A percentile compares a stretch with the other conserved stretches of the same genome.
phyloP scores from a whole-genome alignment of 2,113 vertebrate species.

The Siniperca knerii region DNA sequence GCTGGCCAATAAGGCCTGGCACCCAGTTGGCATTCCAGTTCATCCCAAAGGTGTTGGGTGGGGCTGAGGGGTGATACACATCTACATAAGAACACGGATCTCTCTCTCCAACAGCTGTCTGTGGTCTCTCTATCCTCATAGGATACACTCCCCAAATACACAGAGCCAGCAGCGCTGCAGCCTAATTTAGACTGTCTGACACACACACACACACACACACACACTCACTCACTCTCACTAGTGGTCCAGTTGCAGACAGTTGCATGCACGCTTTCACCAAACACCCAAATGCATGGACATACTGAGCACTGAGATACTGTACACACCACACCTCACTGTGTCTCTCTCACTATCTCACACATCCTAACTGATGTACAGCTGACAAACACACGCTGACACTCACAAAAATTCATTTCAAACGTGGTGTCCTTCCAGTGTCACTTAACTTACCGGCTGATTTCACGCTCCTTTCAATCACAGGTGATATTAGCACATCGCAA shows the following conservation, averaged over 20 bases:
- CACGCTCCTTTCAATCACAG: slow-evolving; percentile 31
- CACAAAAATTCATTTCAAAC: background rate
- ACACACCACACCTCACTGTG: background rate
- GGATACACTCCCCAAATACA: slow-evolving; percentile 43
- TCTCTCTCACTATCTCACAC: background rate
- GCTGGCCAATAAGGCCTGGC: background rate
- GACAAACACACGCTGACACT: background rate
- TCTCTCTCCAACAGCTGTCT: slow-evolving; percentile 26
- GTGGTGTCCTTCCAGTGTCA: slow-evolving; percentile 22
- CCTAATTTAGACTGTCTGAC: slow-evolving; percentile 46
- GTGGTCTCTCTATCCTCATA: slow-evolving; percentile 46
- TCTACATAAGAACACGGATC: background rate
- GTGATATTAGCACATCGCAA: slow-evolving; percentile 25
- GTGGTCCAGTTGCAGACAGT: background rate
- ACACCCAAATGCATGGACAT: background rate
- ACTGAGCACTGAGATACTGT: background rate
- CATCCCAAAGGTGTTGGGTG: background rate
- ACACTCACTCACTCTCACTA: slow-evolving; percentile 6
- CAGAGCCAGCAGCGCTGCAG: slow-evolving; percentile 40
- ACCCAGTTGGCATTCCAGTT: background rate
- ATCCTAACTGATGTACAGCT: background rate
- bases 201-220: slow-evolving; percentile 3
- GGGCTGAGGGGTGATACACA: background rate
- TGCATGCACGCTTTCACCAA: background rate
- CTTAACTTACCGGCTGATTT: slow-evolving; percentile 32